Evolutionary conservation across 1,140 invertebrate species (phyloP).

Genomic region (Thaumetopoea pityocampa): DNA sequence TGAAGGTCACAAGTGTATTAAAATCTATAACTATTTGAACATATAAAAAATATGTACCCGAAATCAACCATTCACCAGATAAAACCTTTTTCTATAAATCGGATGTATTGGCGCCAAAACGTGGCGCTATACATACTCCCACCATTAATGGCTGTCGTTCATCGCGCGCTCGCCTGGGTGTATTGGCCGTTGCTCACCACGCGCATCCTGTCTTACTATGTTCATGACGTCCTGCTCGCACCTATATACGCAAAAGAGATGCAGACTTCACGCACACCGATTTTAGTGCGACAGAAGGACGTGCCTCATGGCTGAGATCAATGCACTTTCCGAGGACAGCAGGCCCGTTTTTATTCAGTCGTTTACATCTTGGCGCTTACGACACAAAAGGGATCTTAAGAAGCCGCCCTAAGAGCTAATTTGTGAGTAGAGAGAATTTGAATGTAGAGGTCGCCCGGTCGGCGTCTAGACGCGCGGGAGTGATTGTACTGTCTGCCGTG

Average conservation of each 20-base stretch:
- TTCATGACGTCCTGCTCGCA: constrained; percentile 51
- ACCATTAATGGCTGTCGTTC: constrained; percentile 63
- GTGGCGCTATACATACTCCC: constrained; percentile 60
- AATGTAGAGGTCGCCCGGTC: constrained; percentile 31
- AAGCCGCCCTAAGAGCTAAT: constrained; percentile 38
- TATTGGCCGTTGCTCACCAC: constrained; percentile 68
- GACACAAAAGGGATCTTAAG: constrained; percentile 51
- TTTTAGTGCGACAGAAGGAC: constrained; percentile 72
- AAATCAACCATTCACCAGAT: not conserved
- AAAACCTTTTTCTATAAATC: constrained; percentile 27
- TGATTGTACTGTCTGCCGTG: constrained; percentile 61
- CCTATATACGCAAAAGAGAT: constrained; percentile 48
- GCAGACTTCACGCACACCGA: constrained; percentile 61
- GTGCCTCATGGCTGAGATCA: constrained; percentile 66
- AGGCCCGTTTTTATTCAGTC: constrained; percentile 63
- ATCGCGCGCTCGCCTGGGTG: constrained; percentile 70
- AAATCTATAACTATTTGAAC: too few relatives aligned
- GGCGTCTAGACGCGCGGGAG: constrained; percentile 66
- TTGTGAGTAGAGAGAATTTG: constrained; percentile 21
- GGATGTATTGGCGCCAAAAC: constrained; percentile 66
- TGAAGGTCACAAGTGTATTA: too few relatives aligned
- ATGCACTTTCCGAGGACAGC: constrained; percentile 72
- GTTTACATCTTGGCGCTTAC: constrained; percentile 35
- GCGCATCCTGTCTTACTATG: constrained; percentile 71
- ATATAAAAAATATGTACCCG: too few relatives aligned